These are phyloP conservation scores for Acronicta psi DNA, from an alignment of 2,888 invertebrate genomes.

Conservation along the genomic window DNA sequence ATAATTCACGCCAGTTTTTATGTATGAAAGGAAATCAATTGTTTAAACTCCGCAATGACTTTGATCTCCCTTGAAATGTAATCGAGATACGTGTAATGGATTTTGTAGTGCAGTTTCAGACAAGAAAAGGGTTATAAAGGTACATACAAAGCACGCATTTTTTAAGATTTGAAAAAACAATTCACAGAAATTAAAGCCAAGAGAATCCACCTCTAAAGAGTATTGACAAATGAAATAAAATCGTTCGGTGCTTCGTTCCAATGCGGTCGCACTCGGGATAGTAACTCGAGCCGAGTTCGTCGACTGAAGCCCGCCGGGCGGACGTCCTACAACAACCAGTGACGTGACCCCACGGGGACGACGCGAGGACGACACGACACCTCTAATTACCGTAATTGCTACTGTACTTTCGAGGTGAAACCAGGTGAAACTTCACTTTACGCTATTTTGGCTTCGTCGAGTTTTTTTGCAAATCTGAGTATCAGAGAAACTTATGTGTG, in stretches of 20 bases:
- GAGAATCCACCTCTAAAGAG: constrained; percentile 3
- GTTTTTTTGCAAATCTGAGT: too few relatives aligned
- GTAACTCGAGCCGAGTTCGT: constrained; percentile 65
- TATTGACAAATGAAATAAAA: constrained; percentile 24
- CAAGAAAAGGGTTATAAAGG: too few relatives aligned
- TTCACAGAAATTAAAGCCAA: neutral
- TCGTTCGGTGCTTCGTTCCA: constrained; percentile 32
- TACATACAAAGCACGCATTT: too few relatives aligned
- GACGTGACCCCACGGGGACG: constrained; percentile 30
- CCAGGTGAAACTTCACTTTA: neutral
- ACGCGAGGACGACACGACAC: constrained; percentile 30
- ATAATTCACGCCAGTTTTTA: too few relatives aligned
- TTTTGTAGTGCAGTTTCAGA: too few relatives aligned
- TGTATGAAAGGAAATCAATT: too few relatives aligned
- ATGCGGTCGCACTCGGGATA: constrained; percentile 40
- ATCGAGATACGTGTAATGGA: too few relatives aligned
- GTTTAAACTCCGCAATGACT: too few relatives aligned
- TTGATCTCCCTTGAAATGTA: too few relatives aligned
- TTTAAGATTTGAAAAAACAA: too few relatives aligned
- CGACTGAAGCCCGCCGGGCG: constrained; percentile 64
- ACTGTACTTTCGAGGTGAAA: constrained; percentile 26
- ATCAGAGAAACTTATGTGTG: too few relatives aligned
- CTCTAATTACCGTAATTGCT: constrained; percentile 49
- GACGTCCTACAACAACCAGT: constrained; percentile 49
- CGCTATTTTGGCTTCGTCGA: neutral